A percentile compares a stretch with the other conserved stretches of the same genome.
Conservation (phyloP, 1,140 invertebrate genomes). For the Sinella curviseta region DNA sequence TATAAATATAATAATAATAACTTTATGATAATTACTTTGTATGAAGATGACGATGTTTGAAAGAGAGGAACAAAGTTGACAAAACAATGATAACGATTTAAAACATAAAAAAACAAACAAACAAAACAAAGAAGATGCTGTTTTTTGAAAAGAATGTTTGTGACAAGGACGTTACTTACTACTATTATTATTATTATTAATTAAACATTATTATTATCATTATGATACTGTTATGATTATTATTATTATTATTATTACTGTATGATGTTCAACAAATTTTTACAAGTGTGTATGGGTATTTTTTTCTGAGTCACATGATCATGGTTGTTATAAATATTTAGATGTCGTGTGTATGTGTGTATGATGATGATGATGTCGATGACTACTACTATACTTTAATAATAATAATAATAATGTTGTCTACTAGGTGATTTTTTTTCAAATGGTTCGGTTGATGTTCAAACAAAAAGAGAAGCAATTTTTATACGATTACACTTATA, state of each 20-base stretch:
- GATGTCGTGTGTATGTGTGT: no score
- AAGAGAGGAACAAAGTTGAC: not conserved
- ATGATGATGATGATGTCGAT: no score
- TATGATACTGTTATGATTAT: no score
- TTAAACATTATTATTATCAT: no score
- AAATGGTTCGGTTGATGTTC: slow-evolving; percentile 11
- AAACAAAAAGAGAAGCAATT: slow-evolving; percentile 6
- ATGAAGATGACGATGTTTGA: no score
- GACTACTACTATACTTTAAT: no score
- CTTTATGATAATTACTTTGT: not conserved
- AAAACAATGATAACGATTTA: no score
- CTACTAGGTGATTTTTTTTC: no score
- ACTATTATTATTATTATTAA: not conserved
- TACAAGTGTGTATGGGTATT: slow-evolving; percentile 9
- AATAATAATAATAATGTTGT: no score
- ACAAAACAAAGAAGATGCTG: not conserved
- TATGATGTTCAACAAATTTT: slow-evolving; percentile 12
- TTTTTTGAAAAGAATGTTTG: no score
- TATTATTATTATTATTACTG: not conserved
- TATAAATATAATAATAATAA: slow-evolving; percentile 5
- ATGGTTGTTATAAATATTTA: not conserved
- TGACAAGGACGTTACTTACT: not conserved
- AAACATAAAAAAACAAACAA: not conserved
- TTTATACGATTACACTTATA: slow-evolving; percentile 19
- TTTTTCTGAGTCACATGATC: slow-evolving; percentile 7